Evolutionary conservation across 2,888 invertebrate genomes (phyloP).

Genomic region (Sisyra nigra): DNA sequence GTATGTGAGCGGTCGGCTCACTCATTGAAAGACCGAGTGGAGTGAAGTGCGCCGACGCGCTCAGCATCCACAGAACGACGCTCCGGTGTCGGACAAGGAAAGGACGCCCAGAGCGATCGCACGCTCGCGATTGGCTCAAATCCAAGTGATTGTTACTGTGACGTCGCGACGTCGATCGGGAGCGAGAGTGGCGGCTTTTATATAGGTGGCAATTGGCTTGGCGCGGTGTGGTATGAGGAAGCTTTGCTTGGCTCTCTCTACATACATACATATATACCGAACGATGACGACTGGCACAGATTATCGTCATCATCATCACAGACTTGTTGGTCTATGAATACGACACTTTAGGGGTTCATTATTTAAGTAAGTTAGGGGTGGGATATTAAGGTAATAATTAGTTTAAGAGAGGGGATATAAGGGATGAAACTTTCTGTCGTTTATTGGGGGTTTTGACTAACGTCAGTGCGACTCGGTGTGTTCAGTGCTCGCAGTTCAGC

Average conservation of each 20-base stretch:
- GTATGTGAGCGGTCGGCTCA: no score
- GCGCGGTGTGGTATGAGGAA: not conserved
- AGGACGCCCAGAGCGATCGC: no score
- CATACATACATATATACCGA: not conserved
- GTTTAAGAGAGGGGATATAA: constrained; percentile 6
- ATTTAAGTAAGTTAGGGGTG: constrained; percentile 10
- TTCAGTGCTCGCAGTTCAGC: no score
- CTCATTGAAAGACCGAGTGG: no score
- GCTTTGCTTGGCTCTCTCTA: not conserved
- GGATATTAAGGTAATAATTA: constrained; percentile 9
- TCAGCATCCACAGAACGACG: no score
- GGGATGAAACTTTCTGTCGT: constrained; percentile 5
- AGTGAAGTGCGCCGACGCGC: no score
- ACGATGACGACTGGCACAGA: no score
- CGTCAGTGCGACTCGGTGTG: not conserved
- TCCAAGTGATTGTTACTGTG: no score
- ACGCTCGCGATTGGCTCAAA: no score
- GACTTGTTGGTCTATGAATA: constrained; percentile 8
- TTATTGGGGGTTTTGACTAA: not conserved
- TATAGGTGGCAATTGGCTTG: not conserved
- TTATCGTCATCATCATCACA: not conserved
- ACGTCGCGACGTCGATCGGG: no score
- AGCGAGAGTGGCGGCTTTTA: not conserved
- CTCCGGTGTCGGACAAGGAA: no score
- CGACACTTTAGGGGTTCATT: constrained; percentile 9